phyloP scores from a whole-genome alignment of 2,797 vertebrate genomes.

The Furcifer pardalis region DNA sequence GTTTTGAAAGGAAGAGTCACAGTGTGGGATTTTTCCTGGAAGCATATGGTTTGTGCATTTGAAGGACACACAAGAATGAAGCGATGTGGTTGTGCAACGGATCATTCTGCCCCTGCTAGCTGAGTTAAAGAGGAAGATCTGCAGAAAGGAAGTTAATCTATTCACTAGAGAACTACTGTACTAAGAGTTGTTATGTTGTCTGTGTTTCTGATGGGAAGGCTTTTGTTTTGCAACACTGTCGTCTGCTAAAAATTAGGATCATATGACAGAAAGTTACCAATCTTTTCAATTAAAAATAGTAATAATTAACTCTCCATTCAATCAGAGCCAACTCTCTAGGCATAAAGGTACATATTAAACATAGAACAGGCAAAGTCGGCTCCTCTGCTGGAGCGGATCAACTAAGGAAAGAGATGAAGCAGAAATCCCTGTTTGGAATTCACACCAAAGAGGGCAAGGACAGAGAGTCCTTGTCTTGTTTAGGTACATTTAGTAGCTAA shows the following conservation, averaged over 20 bases:
- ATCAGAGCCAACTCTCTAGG: too few relatives aligned
- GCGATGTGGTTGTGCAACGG: neutral
- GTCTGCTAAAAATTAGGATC: neutral
- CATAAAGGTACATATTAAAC: too few relatives aligned
- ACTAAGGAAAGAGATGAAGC: too few relatives aligned
- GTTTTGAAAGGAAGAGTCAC: conserved; percentile 38
- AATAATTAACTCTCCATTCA: neutral
- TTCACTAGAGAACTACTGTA: too few relatives aligned
- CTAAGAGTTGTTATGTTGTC: neutral
- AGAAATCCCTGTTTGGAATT: too few relatives aligned
- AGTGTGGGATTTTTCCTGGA: conserved; percentile 14
- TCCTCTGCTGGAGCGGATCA: too few relatives aligned
- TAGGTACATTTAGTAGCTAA: too few relatives aligned
- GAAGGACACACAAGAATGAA: neutral
- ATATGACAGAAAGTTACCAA: neutral
- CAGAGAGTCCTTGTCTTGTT: too few relatives aligned
- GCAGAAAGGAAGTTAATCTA: too few relatives aligned
- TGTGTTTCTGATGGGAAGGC: neutral
- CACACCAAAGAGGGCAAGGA: too few relatives aligned
- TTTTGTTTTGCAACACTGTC: neutral
- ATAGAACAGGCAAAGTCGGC: too few relatives aligned
- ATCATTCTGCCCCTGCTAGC: neutral
- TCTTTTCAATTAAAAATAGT: neutral
- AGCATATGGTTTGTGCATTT: neutral
- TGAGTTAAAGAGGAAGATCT: too few relatives aligned